These are phyloP conservation scores for Bombyx huttoni DNA, from an alignment of 2,888 invertebrate genomes.

Conservation along the genomic window DNA sequence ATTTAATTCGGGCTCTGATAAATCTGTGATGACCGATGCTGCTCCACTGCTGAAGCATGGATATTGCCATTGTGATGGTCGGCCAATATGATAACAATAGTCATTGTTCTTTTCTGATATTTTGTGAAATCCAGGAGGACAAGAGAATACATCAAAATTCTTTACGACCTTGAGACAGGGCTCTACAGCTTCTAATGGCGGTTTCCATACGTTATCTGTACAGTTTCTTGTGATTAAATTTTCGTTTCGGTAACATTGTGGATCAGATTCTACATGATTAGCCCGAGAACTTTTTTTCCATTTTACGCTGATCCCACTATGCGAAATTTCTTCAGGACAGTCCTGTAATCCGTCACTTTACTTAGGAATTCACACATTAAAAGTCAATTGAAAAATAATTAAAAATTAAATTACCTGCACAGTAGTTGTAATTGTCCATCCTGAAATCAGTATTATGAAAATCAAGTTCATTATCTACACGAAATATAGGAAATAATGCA, in stretches of 20 bases:
- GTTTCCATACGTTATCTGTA: constrained; percentile 35
- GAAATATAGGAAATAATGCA: background rate
- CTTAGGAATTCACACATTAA: background rate
- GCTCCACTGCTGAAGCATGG: constrained; percentile 54
- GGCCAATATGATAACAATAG: constrained; percentile 43
- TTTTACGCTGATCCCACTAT: constrained; percentile 32
- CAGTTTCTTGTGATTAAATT: constrained; percentile 40
- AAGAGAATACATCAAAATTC: constrained; percentile 29
- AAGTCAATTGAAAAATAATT: constrained; percentile 1
- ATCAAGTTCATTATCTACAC: background rate
- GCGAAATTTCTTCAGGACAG: constrained; percentile 40
- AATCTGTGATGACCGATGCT: constrained; percentile 46
- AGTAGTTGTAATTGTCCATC: background rate
- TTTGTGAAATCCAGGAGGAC: constrained; percentile 43
- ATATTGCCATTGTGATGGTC: constrained; percentile 34
- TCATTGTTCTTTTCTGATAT: constrained; percentile 33
- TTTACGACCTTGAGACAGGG: constrained; percentile 34
- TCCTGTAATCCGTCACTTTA: constrained; percentile 23
- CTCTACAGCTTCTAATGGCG: constrained; percentile 23
- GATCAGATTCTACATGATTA: constrained; percentile 36
- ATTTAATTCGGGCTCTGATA: constrained; percentile 28
- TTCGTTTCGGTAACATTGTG: constrained; percentile 36
- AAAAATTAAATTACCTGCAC: constrained; percentile 8
- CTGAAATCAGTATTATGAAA: background rate
- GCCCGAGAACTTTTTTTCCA: constrained; percentile 34